A percentile compares a stretch with the other conserved stretches of the same genome.
phyloP scores from a whole-genome alignment of 1,140 invertebrate genomes.

The Melanaphis sacchari region DNA sequence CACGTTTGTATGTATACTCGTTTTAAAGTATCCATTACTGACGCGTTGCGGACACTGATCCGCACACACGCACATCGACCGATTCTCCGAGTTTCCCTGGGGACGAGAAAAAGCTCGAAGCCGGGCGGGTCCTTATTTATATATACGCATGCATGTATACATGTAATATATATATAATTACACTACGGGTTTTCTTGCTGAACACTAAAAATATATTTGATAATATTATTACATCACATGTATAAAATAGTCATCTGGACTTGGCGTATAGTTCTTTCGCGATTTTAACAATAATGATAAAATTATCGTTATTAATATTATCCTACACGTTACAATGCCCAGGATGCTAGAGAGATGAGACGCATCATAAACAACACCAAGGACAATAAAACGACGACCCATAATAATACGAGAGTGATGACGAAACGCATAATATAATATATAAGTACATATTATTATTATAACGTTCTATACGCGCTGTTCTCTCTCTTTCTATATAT shows the following conservation, averaged over 20 bases:
- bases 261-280: no score
- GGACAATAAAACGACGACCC: neutral
- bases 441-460: neutral
- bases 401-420: neutral
- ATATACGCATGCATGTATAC: neutral
- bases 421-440: neutral
- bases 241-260: no score
- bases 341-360: neutral
- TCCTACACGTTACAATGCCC: neutral
- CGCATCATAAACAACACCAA: neutral
- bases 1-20: neutral
- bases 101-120: neutral
- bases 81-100: neutral
- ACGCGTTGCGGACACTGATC: constrained; percentile 33
- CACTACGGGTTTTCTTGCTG: neutral
- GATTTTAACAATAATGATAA: neutral
- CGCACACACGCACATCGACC: neutral
- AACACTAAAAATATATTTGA: neutral
- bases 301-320: neutral
- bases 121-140: neutral
- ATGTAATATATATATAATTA: neutral
- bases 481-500: neutral
- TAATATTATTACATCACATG: no score
- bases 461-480: neutral
- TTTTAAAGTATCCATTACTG: constrained; percentile 38